A percentile compares a stretch with the other conserved stretches of the same genome.
Evolutionary conservation across 2,888 invertebrate species (phyloP).

Genomic region (Drosophila austrosaltans): DNA sequence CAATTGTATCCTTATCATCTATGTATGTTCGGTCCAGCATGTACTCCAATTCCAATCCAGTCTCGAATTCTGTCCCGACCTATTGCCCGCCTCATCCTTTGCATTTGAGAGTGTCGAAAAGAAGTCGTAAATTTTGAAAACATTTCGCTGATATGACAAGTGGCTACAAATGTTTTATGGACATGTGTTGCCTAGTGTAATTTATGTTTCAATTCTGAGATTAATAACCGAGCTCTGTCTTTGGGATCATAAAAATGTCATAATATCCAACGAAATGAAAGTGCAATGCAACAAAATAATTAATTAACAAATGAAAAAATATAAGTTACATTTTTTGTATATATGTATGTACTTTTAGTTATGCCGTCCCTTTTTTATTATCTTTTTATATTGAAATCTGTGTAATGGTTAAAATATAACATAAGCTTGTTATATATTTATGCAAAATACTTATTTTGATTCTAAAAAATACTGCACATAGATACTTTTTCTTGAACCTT

Average conservation of each 20-base stretch:
- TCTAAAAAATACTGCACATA: no score
- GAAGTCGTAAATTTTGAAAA: constrained; percentile 56
- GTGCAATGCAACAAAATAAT: constrained; percentile 65
- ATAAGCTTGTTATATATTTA: no score
- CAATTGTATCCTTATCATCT: constrained; percentile 52
- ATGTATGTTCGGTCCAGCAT: constrained; percentile 28
- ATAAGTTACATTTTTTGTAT: no score
- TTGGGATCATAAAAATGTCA: constrained; percentile 71
- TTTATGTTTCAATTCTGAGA: constrained; percentile 69
- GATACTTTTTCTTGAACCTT: no score
- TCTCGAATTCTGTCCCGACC: constrained; percentile 3
- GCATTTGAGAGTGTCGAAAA: constrained; percentile 27
- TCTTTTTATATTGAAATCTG: no score
- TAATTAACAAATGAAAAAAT: constrained; percentile 47
- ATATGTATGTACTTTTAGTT: no score
- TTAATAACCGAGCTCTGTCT: constrained; percentile 29
- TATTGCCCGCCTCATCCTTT: not conserved
- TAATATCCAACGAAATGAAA: constrained; percentile 72
- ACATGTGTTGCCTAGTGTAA: constrained; percentile 67
- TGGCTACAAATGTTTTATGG: constrained; percentile 65
- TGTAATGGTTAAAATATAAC: no score
- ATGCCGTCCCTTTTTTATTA: no score
- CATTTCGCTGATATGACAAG: constrained; percentile 69
- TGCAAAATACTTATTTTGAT: no score
- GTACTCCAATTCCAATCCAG: constrained; percentile 5